These are phyloP conservation scores for Drosophila colorata DNA, from an alignment of 2,888 invertebrate genomes.

Conservation along the genomic window DNA sequence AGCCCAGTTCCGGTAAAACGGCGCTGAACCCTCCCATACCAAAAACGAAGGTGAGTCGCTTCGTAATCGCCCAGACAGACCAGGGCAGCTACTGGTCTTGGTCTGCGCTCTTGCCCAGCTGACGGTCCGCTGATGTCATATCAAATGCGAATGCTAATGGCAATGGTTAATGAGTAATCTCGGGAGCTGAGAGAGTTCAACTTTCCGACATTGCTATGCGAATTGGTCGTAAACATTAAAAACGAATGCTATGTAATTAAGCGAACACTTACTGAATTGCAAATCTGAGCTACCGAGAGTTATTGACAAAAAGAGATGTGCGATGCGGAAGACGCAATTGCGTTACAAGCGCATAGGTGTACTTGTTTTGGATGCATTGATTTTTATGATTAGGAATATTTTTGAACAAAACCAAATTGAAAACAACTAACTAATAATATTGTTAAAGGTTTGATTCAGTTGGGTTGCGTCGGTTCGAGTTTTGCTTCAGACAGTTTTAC, in stretches of 20 bases:
- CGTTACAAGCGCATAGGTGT: too few species aligned
- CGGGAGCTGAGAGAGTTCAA: slow-evolving; percentile 12
- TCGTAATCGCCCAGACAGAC: slow-evolving; percentile 6
- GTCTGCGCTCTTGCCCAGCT: slow-evolving; percentile 12
- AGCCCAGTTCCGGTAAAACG: slow-evolving; percentile 64
- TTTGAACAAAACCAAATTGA: too few species aligned
- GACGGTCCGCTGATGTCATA: slow-evolving; percentile 67
- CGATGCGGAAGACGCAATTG: too few species aligned
- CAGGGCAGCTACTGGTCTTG: slow-evolving; percentile 70
- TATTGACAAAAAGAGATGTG: slow-evolving; percentile 3
- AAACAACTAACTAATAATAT: too few species aligned
- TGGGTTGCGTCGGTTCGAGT: too few species aligned
- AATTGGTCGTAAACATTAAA: slow-evolving; percentile 15
- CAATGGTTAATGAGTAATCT: slow-evolving; percentile 13
- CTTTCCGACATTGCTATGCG: slow-evolving; percentile 21
- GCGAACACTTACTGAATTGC: slow-evolving; percentile 1
- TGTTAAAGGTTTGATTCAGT: too few species aligned
- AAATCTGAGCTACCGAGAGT: background rate
- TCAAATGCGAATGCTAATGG: slow-evolving; percentile 10
- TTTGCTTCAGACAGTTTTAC: too few species aligned
- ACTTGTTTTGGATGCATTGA: too few species aligned
- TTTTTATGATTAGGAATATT: too few species aligned
- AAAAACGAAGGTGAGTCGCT: slow-evolving; percentile 60
- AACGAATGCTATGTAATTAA: slow-evolving; percentile 15
- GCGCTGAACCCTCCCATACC: slow-evolving; percentile 22